Conservation (phyloP, 64 coral and sea anemone species). For the Actinia tenebrosa region DNA sequence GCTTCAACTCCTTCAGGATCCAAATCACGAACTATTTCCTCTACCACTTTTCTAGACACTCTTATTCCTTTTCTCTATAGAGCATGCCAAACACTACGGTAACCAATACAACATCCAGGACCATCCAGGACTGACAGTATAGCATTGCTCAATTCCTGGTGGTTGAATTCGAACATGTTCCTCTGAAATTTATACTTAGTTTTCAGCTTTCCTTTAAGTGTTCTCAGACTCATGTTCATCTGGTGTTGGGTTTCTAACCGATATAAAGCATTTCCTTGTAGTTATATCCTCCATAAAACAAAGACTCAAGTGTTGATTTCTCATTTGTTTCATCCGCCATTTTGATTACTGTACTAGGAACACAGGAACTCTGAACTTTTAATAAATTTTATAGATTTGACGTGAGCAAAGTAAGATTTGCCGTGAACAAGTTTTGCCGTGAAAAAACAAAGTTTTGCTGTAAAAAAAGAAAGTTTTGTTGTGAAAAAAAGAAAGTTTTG, state of each 20-base stretch:
- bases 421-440: too few species aligned
- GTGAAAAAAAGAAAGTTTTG: too few species aligned
- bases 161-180: constrained; percentile 14
- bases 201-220: too few species aligned
- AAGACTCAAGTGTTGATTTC: constrained; percentile 9
- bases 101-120: not conserved
- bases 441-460: too few species aligned
- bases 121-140: constrained; percentile 6
- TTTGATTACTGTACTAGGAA: not conserved
- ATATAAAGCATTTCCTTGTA: constrained; percentile 26
- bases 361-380: too few species aligned
- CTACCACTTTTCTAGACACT: not conserved
- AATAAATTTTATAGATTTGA: too few species aligned
- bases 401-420: too few species aligned
- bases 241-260: not conserved
- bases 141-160: not conserved
- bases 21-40: too few species aligned
- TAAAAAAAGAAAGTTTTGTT: too few species aligned
- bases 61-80: constrained; percentile 1
- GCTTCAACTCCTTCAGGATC: too few species aligned
- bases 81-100: constrained; percentile 23
- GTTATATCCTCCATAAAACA: constrained; percentile 36
- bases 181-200: not conserved
- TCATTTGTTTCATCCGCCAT: not conserved
- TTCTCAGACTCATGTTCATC: constrained; percentile 5